Base-by-base conservation (phyloP, 2,888 invertebrate species). In the Congeria kusceri region DNA sequence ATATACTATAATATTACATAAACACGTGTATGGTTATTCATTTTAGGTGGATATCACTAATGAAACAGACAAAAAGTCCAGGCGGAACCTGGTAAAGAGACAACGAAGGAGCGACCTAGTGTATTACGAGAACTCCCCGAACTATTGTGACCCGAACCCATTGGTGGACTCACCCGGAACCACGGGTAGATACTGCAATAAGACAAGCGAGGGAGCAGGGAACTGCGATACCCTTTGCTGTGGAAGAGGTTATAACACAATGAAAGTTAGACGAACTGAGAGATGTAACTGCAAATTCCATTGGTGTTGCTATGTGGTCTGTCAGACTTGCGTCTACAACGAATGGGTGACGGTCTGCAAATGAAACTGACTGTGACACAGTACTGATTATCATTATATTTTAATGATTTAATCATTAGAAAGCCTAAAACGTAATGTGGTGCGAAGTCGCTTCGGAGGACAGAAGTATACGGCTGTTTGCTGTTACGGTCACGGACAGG, bases 71-170 rank as follows among this genome's bases (percentile, higher is more conserved):
- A 83, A 84, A 15, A 77, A 83, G n/a, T 78, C 87, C 46, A 84
- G 84, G 29, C 83, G 87, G 63, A 67, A 86, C 47, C 86, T 88
- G 39, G 86, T 89, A 15, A 77, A 81, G 57, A 83, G 83, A 39
- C 89, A 89, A 13, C 81, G 84, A 28, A 87, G 86, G 20, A 85
- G 86, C 61, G 88, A 88, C 93, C 95, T 99, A 84, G 97, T 99
- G 47, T 99, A 97, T 94, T 95, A 98, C 88, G 98, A 98, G 91
- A 97, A 97, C 86, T 98, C 98, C 18, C 99, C 99, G 0, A 98
- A 98, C 94, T 99, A 98, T 95, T 99, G 99, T 94, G 95, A 93
- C 39, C 84, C 89, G 18, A 93, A 94, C 80, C 87, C 92, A 0
- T 61, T 80, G n/a, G 83, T 91, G 1, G 91, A 92, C 59, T 88